A percentile compares a stretch with the other conserved stretches of the same genome.
These are phyloP conservation scores for Gymnarchus niloticus DNA, from an alignment of 2,113 vertebrate species.

Conservation along the genomic window DNA sequence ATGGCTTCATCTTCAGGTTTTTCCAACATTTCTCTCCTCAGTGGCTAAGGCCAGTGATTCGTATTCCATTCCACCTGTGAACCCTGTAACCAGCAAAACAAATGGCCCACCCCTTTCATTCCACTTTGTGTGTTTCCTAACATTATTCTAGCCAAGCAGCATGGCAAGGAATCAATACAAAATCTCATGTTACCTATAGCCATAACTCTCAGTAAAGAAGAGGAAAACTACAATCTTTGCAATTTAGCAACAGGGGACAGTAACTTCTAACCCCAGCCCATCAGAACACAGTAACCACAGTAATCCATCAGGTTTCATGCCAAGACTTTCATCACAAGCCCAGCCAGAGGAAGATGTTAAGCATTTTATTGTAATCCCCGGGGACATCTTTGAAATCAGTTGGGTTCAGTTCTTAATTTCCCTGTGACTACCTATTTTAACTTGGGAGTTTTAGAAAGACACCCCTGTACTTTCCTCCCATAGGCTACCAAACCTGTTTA, in stretches of 20 bases:
- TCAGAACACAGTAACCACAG: not conserved
- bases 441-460: not conserved
- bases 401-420: not conserved
- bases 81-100: not conserved
- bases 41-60: not conserved
- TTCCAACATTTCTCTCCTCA: not conserved
- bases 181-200: not conserved
- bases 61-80: not conserved
- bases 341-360: not conserved
- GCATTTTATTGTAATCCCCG: not conserved
- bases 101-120: not conserved
- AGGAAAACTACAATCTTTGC: not conserved
- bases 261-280: not conserved
- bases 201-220: not conserved
- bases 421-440: not conserved
- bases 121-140: not conserved
- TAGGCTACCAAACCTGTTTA: not conserved
- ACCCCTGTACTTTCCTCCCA: not conserved
- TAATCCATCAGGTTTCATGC: not conserved
- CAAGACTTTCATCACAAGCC: not conserved
- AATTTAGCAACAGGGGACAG: not conserved
- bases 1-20: not conserved
- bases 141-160: not conserved
- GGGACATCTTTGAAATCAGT: not conserved
- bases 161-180: not conserved